Base-by-base conservation (phyloP, 1,140 invertebrate species). In the Oryzaephilus surinamensis region DNA sequence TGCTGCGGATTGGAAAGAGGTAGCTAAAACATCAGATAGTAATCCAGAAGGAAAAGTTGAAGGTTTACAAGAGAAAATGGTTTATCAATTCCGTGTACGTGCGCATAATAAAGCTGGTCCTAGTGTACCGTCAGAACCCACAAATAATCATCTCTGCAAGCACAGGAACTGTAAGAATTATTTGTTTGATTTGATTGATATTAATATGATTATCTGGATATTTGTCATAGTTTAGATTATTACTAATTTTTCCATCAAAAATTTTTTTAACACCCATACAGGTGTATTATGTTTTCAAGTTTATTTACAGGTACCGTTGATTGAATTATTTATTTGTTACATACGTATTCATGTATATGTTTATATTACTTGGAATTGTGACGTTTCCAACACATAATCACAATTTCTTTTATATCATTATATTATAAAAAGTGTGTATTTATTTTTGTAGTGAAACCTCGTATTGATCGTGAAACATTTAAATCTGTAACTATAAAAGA, bases 51-150 rank as follows among this genome's bases (percentile, higher is more conserved):
- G 72, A 27, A 83, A 82, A 55, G 84, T 95, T 1, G 81, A 85
- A 56, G 86, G 80, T 4, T 69, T 96, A 0, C 95, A 94, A 61
- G 92, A 96, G 62, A 91, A 90, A 53, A 86, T 85, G 76, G 73
- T 88, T 2, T 94, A 95, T 61, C 86, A 93, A 60, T 97, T 97
- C 68, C 72, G 93, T 37, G 86, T 96, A 2, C 72, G 77, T 15
- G 93, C 92, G 17, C 80, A 88, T 15, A 97, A 97, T 58, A 95
- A 95, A 62, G 87, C 91, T 40, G 93, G 90, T 34, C 59, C 73
- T 10, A 78, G 85, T 41, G 77, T 81, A 48, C 82, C 92, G n/a
- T 94, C 86, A 45, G 84, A 94, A 54, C 81, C 90, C 3, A 93
- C 90, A 1, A 81, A 86, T 46, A 91, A 89, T 60, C 89, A 95